Conservation (phyloP, 2,113 vertebrate genomes). For the Dissostichus mawsoni region DNA sequence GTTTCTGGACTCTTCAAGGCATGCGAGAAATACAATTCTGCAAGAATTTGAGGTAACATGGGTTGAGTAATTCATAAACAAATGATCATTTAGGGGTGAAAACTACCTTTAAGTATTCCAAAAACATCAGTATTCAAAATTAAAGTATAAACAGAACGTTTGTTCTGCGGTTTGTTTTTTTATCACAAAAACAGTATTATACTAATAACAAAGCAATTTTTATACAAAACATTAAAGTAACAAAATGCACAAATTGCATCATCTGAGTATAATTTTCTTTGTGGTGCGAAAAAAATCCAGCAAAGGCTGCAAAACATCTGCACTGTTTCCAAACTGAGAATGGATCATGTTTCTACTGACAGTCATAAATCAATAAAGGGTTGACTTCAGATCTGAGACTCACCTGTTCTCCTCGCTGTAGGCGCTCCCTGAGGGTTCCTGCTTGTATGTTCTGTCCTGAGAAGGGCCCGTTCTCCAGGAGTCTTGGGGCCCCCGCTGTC, state of each 20-base stretch:
- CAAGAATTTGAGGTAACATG: too few relatives aligned
- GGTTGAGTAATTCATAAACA: too few relatives aligned
- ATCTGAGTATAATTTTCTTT: not conserved
- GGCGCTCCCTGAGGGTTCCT: constrained; percentile 50
- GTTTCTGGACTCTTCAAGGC: too few relatives aligned
- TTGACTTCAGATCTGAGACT: not conserved
- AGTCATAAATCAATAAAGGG: not conserved
- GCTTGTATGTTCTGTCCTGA: constrained; percentile 34
- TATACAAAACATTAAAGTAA: not conserved
- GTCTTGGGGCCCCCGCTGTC: constrained; percentile 64
- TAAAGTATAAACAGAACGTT: too few relatives aligned
- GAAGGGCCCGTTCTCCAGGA: constrained; percentile 40
- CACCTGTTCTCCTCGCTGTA: constrained; percentile 73
- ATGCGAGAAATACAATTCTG: too few relatives aligned
- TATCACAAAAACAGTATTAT: not conserved
- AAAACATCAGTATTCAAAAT: too few relatives aligned
- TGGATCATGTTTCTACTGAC: not conserved
- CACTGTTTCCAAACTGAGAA: not conserved
- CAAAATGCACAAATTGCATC: not conserved
- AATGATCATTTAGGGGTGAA: too few relatives aligned
- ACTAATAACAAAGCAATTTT: not conserved
- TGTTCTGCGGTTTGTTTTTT: too few relatives aligned
- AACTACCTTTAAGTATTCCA: too few relatives aligned
- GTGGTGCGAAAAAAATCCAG: not conserved
- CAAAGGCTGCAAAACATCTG: not conserved